Evolutionary conservation across 2,113 vertebrate genomes (phyloP), one percentile per base, ranked within the genome.

Genomic region (Phyllopteryx taeniolatus): DNA sequence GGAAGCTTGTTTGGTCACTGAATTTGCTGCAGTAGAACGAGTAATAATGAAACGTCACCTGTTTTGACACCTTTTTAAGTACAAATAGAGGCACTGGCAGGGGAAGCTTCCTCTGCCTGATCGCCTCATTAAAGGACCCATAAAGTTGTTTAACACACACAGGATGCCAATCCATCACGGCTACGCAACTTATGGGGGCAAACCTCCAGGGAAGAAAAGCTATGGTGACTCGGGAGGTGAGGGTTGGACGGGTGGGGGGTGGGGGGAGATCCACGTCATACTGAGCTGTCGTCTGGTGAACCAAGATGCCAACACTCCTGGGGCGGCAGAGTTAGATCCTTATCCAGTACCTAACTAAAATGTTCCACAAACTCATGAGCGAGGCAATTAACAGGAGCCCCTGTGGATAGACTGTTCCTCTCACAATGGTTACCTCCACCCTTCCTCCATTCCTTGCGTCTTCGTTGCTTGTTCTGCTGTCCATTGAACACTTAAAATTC

Each of bases 121-220:
- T 87, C 81, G 86, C 82, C 91, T 92, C 90, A 92, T 92, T 92
- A 91, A 86, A 89, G 85, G 85, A 33, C 72, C 88, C 83, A 87
- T 90, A 90, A 90, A 90, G 89, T 84, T 83, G 85, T 87, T 91
- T 90, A 89, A 91, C 89, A 88, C 87, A 87, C 83, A 76, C 82
- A 86, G 85, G 88, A 90, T 86, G 89, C 87, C 91, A 92, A 88
- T 92, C 90, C 89, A 92, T 93, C 91, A 92, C 85, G 80, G 84
- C 80, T 67, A 81, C 87, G 87, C 83, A 82, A 86, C 84, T 87
- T 88, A 86, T 84, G 63, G 82, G 68, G 74, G 63, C 42, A 68
- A 84, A 80, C 84, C 86, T 84, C 82, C 20, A 46, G 88, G 86
- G 90, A 74, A 79, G 44, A 60, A 61, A 79, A 78, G 84, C 83